Conservation (phyloP, 2,888 invertebrate species). For the Acleris emargana region DNA sequence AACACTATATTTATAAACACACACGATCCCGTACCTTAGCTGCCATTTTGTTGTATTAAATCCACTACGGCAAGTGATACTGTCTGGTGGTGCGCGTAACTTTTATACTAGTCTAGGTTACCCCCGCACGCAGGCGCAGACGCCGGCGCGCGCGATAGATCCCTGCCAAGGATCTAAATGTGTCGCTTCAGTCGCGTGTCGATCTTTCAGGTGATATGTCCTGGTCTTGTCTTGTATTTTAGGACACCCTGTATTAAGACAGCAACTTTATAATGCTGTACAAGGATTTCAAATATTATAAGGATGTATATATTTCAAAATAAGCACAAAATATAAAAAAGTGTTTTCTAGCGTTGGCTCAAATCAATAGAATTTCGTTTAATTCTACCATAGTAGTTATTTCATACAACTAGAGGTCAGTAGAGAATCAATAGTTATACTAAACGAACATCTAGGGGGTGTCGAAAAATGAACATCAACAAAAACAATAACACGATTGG, state of each 20-base stretch:
- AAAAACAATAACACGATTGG: too few species aligned
- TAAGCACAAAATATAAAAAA: too few species aligned
- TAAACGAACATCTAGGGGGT: too few species aligned
- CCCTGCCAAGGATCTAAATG: constrained; percentile 19
- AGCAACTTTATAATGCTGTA: too few species aligned
- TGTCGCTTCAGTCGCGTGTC: constrained; percentile 25
- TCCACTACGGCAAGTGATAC: constrained; percentile 77
- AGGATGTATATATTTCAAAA: too few species aligned
- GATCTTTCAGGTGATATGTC: constrained; percentile 19
- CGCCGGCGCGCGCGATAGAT: constrained; percentile 17
- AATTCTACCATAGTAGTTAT: too few species aligned
- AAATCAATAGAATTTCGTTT: too few species aligned
- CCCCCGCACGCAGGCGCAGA: constrained; percentile 57
- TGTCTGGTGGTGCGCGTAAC: constrained; percentile 57
- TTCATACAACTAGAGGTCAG: too few species aligned
- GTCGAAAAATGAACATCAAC: too few species aligned
- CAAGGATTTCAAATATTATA: too few species aligned
- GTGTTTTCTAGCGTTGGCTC: too few species aligned
- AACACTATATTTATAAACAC: constrained; percentile 33
- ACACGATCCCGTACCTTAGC: constrained; percentile 69
- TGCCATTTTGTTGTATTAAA: constrained; percentile 77
- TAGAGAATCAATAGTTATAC: too few species aligned
- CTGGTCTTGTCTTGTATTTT: neutral
- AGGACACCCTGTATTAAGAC: neutral
- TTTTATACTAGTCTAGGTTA: constrained; percentile 70